phyloP scores from a whole-genome alignment of 2,113 vertebrate genomes.

The Cyanoramphus novaezelandiae region DNA sequence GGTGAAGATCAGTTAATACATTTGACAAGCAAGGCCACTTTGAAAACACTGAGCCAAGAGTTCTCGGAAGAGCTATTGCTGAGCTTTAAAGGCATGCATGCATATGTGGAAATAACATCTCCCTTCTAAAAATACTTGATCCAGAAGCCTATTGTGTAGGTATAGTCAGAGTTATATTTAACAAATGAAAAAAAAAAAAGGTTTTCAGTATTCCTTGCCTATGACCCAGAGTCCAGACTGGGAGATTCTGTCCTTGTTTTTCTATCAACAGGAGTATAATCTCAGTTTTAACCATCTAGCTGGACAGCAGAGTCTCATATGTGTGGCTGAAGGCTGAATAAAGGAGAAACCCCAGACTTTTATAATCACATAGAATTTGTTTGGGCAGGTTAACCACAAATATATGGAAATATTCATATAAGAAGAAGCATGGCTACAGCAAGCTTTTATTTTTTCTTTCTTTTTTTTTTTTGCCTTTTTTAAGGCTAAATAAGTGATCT shows the following conservation, averaged over 20 bases:
- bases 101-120: background rate
- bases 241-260: background rate
- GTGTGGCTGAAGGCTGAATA: background rate
- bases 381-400: background rate
- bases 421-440: background rate
- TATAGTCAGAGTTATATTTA: background rate
- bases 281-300: background rate
- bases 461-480: background rate
- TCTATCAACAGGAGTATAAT: background rate
- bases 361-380: background rate
- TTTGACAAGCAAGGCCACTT: background rate
- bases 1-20: background rate
- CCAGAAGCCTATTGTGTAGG: background rate
- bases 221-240: background rate
- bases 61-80: background rate
- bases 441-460: background rate
- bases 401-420: background rate
- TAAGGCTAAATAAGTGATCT: background rate
- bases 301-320: background rate
- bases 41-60: background rate
- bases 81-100: background rate
- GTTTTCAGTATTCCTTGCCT: background rate
- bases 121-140: background rate
- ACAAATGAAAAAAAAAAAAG: background rate
- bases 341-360: background rate